Conservation (phyloP, 1,140 invertebrate species). For the Caenorhabditis tropicalis region DNA sequence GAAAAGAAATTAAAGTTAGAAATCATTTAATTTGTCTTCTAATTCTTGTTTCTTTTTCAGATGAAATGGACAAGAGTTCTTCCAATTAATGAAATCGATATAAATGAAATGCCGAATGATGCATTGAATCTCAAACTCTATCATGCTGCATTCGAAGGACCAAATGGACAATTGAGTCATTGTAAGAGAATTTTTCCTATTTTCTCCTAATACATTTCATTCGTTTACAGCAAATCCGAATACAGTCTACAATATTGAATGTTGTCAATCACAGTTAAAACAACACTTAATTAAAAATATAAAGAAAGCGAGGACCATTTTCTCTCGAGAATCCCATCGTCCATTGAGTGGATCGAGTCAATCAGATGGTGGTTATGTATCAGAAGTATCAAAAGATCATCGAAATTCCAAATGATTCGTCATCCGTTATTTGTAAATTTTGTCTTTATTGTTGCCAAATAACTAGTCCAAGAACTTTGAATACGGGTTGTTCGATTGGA, state of each 20-base stretch:
- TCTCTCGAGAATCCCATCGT: conserved; percentile 43
- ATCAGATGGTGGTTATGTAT: conserved; percentile 62
- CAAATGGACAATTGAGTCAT: conserved; percentile 52
- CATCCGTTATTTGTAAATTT: not conserved
- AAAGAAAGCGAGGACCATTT: conserved; percentile 53
- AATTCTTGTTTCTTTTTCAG: not conserved
- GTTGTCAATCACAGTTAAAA: conserved; percentile 61
- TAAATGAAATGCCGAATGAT: conserved; percentile 29
- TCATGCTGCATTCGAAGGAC: conserved; percentile 40
- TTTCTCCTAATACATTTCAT: not conserved
- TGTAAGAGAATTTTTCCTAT: not conserved
- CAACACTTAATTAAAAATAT: conserved; percentile 58
- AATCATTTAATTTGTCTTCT: not conserved
- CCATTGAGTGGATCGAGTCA: conserved; percentile 62
- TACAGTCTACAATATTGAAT: conserved; percentile 59
- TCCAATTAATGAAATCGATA: conserved; percentile 41
- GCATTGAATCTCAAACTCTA: not conserved
- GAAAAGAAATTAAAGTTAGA: conserved; percentile 54
- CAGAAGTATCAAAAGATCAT: conserved; percentile 22
- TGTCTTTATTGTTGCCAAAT: not conserved
- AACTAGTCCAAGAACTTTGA: not conserved
- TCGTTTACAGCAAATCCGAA: conserved; percentile 49
- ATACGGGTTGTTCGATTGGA: not conserved
- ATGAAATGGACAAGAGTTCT: conserved; percentile 51
- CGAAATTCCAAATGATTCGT: conserved; percentile 2